Evolutionary conservation across 1,140 invertebrate species (phyloP).

Genomic region (Zophobas atratus): DNA sequence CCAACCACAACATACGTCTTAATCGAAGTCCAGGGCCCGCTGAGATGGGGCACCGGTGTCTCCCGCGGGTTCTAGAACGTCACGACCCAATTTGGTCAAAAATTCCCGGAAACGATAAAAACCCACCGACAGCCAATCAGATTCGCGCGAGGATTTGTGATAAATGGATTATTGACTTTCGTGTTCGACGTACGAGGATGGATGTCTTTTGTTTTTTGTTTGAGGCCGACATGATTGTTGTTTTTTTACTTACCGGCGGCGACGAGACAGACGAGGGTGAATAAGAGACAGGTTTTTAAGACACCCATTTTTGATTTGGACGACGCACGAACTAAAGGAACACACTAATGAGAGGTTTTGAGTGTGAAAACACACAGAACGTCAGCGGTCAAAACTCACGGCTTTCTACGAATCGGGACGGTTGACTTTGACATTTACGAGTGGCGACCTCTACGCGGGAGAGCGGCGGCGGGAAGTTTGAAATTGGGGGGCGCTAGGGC

Average conservation of each 20-base stretch:
- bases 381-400: slow-evolving; percentile 3
- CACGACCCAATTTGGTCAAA: background rate
- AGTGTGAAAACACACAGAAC: background rate
- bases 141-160: background rate
- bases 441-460: background rate
- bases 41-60: background rate
- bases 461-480: background rate
- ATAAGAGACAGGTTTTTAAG: background rate
- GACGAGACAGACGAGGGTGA: background rate
- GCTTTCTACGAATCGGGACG: background rate
- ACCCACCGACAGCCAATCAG: background rate
- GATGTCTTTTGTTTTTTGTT: background rate
- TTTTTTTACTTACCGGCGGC: slow-evolving; percentile 12
- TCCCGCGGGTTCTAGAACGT: background rate
- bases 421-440: slow-evolving; percentile 5
- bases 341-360: background rate
- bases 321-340: background rate
- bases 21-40: background rate
- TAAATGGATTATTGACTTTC: background rate
- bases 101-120: background rate
- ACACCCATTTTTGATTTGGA: background rate
- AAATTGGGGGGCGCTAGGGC: background rate
- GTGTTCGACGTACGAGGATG: background rate
- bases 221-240: slow-evolving; percentile 12
- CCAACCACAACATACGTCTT: background rate